Conservation (phyloP, 2,888 invertebrate genomes). For the Stictocephala bisonia region DNA sequence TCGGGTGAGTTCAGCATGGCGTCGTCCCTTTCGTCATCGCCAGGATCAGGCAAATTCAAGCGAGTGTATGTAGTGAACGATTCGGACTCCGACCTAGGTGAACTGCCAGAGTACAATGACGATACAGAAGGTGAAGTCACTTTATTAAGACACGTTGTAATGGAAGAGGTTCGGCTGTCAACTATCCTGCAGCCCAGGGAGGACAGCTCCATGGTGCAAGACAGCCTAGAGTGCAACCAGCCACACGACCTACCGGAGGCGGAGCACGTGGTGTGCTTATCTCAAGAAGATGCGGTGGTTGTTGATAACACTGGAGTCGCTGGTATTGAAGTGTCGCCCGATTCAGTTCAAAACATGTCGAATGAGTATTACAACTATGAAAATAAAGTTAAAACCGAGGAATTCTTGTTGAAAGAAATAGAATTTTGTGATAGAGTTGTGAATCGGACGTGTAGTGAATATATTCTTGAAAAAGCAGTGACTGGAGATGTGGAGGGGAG, state of each 20-base stretch:
- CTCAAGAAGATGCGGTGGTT: background rate
- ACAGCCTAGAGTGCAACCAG: conserved; percentile 18
- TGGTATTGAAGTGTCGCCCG: background rate
- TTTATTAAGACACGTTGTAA: conserved; percentile 28
- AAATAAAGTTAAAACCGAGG: conserved; percentile 17
- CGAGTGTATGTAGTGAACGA: conserved; percentile 65
- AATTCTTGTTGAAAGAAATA: conserved; percentile 37
- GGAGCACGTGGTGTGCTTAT: conserved; percentile 12
- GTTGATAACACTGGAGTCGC: background rate
- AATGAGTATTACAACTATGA: background rate
- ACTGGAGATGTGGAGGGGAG: conserved; percentile 32
- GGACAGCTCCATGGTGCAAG: background rate
- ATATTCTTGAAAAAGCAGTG: conserved; percentile 6
- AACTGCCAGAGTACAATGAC: conserved; percentile 63
- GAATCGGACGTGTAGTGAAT: conserved; percentile 6
- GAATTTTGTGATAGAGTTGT: conserved; percentile 29
- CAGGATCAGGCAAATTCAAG: conserved; percentile 61
- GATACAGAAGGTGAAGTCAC: conserved; percentile 58
- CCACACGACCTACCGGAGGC: conserved; percentile 17
- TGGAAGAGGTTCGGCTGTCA: conserved; percentile 16
- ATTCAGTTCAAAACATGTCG: background rate
- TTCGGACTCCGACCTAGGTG: conserved; percentile 58
- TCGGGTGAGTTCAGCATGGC: conserved; percentile 52
- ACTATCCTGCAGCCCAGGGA: background rate
- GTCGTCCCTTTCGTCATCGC: conserved; percentile 49